Base-by-base conservation (phyloP, 2,888 invertebrate species). In the Apodemia hepburni region DNA sequence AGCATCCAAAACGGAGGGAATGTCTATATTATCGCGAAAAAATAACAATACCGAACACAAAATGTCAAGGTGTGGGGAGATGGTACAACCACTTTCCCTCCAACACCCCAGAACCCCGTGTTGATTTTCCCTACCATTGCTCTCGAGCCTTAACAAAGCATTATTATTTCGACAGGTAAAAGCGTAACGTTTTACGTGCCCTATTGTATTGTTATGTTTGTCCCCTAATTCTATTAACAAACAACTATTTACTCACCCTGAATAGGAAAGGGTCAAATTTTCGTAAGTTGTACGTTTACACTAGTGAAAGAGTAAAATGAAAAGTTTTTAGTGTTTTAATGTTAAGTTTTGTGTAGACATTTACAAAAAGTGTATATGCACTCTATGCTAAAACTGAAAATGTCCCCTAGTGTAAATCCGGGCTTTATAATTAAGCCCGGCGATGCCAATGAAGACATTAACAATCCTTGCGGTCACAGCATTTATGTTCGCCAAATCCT, bases 401-500 rank as follows among this genome's bases (percentile, higher is more conserved):
- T 67, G 64, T 68, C 80, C 80, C 82, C 82, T 82, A 83, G 79
- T 83, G 85, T 87, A 89, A 90, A 91, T 90, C 89, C 83, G 84
- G 85, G 89, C 79, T 80, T 84, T 80, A 70, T 76, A 79, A 81
- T 80, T 87, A 91, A 91, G 87, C 89, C 78, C 79, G 81, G 83
- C 82, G 83, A 80, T 83, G 82, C 87, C 85, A 75, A 84, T 85
- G 84, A 81, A 84, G 87, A 87, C 87, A 86, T 73, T 74, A 78
- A 71, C 81, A 87, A 88, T 82, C 88, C 85, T 79, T 73, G 77
- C 74, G 74, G 68, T 68, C 69, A 65, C 65, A 63, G 60, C 60
- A 83, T 77, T 77, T 79, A 77, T 77, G 77, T 76, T 76, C 70
- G 74, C 71, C 79, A 87, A 90, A 89, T 87, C 90, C 88, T 84